Evolutionary conservation across 2,113 vertebrate genomes (phyloP).

Genomic region (Diadophis punctatus): DNA sequence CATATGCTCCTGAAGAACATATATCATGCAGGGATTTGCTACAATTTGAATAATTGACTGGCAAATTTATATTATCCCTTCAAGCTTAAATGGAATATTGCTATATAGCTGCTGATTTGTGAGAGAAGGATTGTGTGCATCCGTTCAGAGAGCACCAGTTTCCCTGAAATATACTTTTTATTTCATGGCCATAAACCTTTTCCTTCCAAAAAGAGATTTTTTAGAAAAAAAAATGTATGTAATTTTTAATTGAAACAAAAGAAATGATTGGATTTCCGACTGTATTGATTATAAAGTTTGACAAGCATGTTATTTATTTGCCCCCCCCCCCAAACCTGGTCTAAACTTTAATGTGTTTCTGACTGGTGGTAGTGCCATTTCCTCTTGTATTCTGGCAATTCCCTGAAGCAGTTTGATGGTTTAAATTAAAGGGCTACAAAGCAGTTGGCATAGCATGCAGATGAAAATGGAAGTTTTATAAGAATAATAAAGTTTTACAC

Average conservation of each 20-base stretch:
- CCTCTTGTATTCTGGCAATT: slow-evolving; percentile 26
- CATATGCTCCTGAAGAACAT: background rate
- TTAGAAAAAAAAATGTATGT: background rate
- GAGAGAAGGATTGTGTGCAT: background rate
- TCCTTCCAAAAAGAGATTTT: background rate
- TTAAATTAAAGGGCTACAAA: slow-evolving; percentile 49
- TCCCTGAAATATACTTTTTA: background rate
- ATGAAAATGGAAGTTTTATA: slow-evolving; percentile 57
- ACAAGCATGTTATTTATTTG: slow-evolving; percentile 28
- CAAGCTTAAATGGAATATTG: background rate
- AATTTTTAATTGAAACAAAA: background rate
- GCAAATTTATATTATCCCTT: background rate
- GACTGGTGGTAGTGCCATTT: slow-evolving; percentile 20
- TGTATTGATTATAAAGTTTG: slow-evolving; percentile 52
- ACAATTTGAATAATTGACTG: background rate
- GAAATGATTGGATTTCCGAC: slow-evolving; percentile 32
- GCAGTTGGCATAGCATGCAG: slow-evolving; percentile 45
- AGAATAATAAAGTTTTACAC: slow-evolving; percentile 55
- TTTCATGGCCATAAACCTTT: background rate
- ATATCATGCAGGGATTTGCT: background rate
- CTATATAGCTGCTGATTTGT: background rate
- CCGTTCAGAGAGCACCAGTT: background rate
- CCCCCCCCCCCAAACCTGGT: slow-evolving; percentile 32
- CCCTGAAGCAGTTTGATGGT: slow-evolving; percentile 38
- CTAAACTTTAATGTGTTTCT: slow-evolving; percentile 47